Percentiles rank a stretch among this genome's conserved stretches.
These are phyloP conservation scores for Rhamnusium bicolor DNA, from an alignment of 2,888 invertebrate species.

Conservation along the genomic window DNA sequence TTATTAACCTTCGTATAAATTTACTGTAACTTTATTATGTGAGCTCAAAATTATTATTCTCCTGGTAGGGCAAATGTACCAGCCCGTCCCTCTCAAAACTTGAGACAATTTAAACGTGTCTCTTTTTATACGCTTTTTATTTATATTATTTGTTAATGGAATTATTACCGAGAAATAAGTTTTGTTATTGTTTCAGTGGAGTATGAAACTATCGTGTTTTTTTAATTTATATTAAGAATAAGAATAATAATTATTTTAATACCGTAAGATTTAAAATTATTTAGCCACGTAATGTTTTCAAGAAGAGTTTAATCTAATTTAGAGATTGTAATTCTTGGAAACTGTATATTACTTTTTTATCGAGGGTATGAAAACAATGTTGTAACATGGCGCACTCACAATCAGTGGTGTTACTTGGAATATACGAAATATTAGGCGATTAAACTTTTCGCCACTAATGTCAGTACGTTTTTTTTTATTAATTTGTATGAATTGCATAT, in stretches of 20 bases:
- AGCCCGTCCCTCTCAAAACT: not conserved
- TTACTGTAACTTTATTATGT: not conserved
- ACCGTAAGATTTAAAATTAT: not conserved
- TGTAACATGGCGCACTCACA: not conserved
- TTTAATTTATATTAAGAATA: conserved; percentile 9
- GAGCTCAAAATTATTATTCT: not conserved
- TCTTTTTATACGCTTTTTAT: conserved; percentile 19
- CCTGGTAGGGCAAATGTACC: not conserved
- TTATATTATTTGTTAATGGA: conserved; percentile 5
- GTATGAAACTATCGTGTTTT: conserved; percentile 4
- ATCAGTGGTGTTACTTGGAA: not conserved
- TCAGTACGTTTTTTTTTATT: no score
- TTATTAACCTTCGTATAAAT: no score
- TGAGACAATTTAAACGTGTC: not conserved
- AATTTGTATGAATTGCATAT: no score
- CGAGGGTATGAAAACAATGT: not conserved
- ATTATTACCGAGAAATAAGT: conserved; percentile 16
- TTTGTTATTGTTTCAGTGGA: not conserved
- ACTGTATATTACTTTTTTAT: conserved; percentile 5
- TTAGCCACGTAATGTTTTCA: conserved; percentile 24
- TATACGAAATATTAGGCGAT: no score
- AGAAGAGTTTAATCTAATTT: conserved; percentile 33
- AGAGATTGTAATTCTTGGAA: conserved; percentile 19
- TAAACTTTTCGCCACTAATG: no score
- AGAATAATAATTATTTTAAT: not conserved